Evolutionary conservation across 2,888 invertebrate species (phyloP).

Genomic region (Drosophila pullipes): DNA sequence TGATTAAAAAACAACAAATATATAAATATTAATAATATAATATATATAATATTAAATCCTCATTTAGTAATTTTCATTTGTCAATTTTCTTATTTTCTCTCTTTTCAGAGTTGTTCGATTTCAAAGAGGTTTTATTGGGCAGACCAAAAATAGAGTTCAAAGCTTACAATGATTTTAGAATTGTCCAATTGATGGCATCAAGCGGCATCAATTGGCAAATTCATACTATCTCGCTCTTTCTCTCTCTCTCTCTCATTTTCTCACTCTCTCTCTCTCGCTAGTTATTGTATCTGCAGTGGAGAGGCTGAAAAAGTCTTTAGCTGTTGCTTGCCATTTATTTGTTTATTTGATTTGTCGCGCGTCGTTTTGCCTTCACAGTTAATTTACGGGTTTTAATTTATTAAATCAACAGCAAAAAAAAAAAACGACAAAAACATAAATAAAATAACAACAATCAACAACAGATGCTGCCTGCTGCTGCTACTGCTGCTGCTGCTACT

Average conservation of each 20-base stretch:
- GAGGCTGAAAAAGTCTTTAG: conserved; percentile 36
- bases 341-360: conserved; percentile 76
- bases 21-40: background rate
- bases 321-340: conserved; percentile 62
- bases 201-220: conserved; percentile 49
- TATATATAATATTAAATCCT: background rate
- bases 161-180: conserved; percentile 38
- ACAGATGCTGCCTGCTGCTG: conserved; percentile 55
- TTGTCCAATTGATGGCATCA: conserved; percentile 47
- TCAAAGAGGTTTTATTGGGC: background rate
- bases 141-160: conserved; percentile 30
- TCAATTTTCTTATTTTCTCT: background rate
- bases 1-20: background rate
- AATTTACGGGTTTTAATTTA: conserved; percentile 77
- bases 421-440: background rate
- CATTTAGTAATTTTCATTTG: rapidly evolving
- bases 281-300: conserved; percentile 9
- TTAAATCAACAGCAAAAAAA: conserved; percentile 70
- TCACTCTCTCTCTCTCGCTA: background rate
- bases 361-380: conserved; percentile 78
- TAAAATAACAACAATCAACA: conserved; percentile 60
- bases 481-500: conserved; percentile 6
- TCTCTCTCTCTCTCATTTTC: background rate
- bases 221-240: background rate
- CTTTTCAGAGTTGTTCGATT: background rate